Conservation (phyloP, 2,888 invertebrate genomes). For the Halictus ligatus region DNA sequence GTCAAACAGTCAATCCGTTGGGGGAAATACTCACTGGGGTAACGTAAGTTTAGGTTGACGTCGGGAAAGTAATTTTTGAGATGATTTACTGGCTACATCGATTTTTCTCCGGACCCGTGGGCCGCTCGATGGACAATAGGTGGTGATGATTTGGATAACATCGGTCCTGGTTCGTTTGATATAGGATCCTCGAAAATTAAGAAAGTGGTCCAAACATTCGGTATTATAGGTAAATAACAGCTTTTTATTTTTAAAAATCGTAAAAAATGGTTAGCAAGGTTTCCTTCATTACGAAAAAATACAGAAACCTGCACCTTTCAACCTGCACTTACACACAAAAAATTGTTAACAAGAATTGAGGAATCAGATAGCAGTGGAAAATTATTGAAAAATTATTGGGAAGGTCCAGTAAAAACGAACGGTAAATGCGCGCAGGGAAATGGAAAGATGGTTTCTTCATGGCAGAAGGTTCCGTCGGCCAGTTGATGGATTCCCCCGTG, state of each 20-base stretch:
- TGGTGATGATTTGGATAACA: not conserved
- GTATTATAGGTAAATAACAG: too few relatives aligned
- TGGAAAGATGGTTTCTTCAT: not conserved
- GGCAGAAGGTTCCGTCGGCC: not conserved
- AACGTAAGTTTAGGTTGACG: not conserved
- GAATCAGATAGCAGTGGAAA: too few relatives aligned
- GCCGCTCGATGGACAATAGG: too few relatives aligned
- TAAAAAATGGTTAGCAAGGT: not conserved
- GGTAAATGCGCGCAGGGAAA: not conserved
- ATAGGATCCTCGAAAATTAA: not conserved
- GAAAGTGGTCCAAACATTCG: not conserved
- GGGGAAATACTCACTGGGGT: not conserved
- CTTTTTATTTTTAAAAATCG: too few relatives aligned
- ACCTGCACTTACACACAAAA: not conserved
- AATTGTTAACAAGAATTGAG: not conserved
- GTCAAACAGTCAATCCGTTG: not conserved
- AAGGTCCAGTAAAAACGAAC: not conserved
- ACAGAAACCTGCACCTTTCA: not conserved
- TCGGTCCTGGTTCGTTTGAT: not conserved
- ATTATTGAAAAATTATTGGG: too few relatives aligned
- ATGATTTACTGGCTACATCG: not conserved
- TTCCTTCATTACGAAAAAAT: not conserved
- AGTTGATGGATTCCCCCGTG: constrained; percentile 12
- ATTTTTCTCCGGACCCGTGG: not conserved
- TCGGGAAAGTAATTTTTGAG: not conserved